A percentile compares a stretch with the other conserved stretches of the same genome.
Conservation (phyloP, 2,888 invertebrate species). For the Epinotia nisella region DNA sequence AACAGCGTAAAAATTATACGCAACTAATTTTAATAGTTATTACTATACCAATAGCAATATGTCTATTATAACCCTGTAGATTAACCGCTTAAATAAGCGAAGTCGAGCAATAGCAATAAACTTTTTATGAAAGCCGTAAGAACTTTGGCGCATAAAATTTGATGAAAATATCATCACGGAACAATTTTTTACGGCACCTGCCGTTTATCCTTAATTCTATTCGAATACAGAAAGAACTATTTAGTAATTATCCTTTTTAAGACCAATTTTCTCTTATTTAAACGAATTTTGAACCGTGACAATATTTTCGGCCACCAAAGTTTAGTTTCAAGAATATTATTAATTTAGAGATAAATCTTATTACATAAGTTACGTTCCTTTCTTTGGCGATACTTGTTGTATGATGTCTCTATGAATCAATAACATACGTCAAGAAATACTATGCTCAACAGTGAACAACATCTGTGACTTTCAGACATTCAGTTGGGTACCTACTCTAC, state of each 20-base stretch:
- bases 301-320: not conserved
- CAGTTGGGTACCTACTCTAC: no score
- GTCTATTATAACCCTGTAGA: slow-evolving; percentile 6
- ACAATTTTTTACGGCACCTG: slow-evolving; percentile 5
- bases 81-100: slow-evolving; percentile 2
- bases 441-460: no score
- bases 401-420: no score
- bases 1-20: no score
- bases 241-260: not conserved
- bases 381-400: no score
- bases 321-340: no score
- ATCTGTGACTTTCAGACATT: no score
- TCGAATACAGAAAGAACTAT: not conserved
- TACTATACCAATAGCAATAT: not conserved
- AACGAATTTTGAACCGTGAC: not conserved
- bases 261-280: no score
- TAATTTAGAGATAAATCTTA: no score
- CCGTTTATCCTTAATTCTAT: slow-evolving; percentile 11
- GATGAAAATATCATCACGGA: slow-evolving; percentile 24
- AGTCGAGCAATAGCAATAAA: slow-evolving; percentile 20
- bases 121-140: slow-evolving; percentile 27
- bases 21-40: no score
- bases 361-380: no score
- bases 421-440: no score
- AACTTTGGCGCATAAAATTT: slow-evolving; percentile 23